A percentile compares a stretch with the other conserved stretches of the same genome.
These are phyloP conservation scores for Cosmia pyralina DNA, from an alignment of 2,888 invertebrate genomes.

Conservation along the genomic window DNA sequence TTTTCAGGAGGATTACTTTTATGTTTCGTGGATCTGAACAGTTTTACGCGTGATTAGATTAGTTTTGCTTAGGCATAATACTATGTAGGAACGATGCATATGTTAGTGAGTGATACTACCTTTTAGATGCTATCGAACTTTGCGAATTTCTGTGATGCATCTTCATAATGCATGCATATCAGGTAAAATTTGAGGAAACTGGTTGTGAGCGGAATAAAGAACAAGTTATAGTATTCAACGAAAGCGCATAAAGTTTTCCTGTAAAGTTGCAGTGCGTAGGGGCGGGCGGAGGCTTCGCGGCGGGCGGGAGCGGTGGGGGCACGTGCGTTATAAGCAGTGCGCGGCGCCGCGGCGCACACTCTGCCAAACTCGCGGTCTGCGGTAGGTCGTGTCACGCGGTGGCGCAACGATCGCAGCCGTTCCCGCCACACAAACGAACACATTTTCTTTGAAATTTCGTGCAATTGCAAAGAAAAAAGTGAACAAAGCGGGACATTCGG, in stretches of 20 bases:
- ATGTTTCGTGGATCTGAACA: background rate
- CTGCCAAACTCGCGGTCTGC: conserved; percentile 83
- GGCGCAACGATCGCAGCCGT: conserved; percentile 88
- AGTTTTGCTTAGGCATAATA: conserved; percentile 6
- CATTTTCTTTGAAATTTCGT: conserved; percentile 90
- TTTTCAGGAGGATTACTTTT: background rate
- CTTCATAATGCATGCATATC: conserved; percentile 51
- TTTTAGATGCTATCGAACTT: conserved; percentile 49
- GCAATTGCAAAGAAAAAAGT: conserved; percentile 89
- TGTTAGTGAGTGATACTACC: conserved; percentile 22
- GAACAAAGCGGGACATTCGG: conserved; percentile 81
- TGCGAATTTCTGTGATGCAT: conserved; percentile 41
- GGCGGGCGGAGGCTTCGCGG: conserved; percentile 75
- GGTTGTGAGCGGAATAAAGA: conserved; percentile 56
- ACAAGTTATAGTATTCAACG: conserved; percentile 61
- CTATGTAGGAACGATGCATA: conserved; percentile 15
- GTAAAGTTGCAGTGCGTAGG: conserved; percentile 64
- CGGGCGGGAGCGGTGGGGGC: conserved; percentile 63
- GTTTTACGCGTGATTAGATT: background rate
- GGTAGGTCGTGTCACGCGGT: conserved; percentile 87
- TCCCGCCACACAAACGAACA: conserved; percentile 79
- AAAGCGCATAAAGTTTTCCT: conserved; percentile 71
- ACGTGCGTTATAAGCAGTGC: conserved; percentile 73
- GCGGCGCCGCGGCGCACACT: conserved; percentile 83
- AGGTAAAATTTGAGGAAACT: conserved; percentile 63